These are phyloP conservation scores for Melanostoma mellinum DNA, from an alignment of 2,888 invertebrate genomes.

Conservation along the genomic window DNA sequence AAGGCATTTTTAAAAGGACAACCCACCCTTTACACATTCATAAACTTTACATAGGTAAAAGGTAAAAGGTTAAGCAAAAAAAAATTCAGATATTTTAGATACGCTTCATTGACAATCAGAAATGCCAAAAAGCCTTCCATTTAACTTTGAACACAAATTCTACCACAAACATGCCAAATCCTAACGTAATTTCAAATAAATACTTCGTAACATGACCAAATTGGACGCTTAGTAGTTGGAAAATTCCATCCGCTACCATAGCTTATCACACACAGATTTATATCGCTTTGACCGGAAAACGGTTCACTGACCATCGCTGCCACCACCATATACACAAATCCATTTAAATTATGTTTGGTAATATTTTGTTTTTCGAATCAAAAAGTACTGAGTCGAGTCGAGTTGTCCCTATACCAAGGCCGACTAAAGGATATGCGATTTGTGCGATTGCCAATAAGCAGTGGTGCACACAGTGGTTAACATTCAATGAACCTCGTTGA, in stretches of 20 bases:
- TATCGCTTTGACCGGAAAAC: conserved; percentile 12
- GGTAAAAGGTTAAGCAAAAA: too few species aligned
- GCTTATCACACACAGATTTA: not conserved
- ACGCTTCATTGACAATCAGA: too few species aligned
- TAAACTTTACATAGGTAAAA: too few species aligned
- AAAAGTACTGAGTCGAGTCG: conserved; percentile 20
- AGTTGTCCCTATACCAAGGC: not conserved
- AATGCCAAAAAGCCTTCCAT: not conserved
- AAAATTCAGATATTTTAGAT: too few species aligned
- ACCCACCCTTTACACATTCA: too few species aligned
- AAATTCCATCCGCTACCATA: conserved; percentile 25
- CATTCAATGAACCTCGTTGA: conserved; percentile 70
- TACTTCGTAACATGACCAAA: conserved; percentile 31
- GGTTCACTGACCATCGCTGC: not conserved
- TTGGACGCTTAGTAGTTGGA: conserved; percentile 46
- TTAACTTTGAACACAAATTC: conserved; percentile 12
- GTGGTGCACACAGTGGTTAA: conserved; percentile 56
- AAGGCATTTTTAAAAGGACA: too few species aligned
- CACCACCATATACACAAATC: not conserved
- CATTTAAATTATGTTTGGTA: not conserved
- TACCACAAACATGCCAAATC: conserved; percentile 36
- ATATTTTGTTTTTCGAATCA: conserved; percentile 50
- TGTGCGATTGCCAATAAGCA: conserved; percentile 37
- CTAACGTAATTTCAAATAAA: conserved; percentile 27
- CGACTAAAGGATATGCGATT: not conserved